These are phyloP conservation scores for Proisotoma minuta DNA, from an alignment of 2,888 invertebrate species.

Conservation along the genomic window DNA sequence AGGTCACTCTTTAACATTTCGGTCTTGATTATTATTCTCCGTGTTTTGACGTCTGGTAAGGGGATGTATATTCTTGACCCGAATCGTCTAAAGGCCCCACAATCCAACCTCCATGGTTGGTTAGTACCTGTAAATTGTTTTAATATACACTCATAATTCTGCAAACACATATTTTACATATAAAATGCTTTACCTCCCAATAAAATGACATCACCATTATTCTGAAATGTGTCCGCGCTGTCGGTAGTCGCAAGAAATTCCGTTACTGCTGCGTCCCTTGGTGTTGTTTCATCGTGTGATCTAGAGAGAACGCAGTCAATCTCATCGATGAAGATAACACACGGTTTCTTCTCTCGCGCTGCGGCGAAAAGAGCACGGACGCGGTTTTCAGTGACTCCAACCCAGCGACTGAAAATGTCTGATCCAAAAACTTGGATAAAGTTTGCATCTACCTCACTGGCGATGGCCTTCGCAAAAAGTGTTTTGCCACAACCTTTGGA, in stretches of 20 bases:
- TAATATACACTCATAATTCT: too few relatives aligned
- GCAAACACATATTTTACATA: too few relatives aligned
- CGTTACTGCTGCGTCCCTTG: background rate
- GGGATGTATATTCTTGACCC: background rate
- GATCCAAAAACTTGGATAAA: background rate
- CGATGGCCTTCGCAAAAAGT: background rate
- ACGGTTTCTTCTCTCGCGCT: background rate
- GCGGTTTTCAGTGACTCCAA: background rate
- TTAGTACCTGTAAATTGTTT: too few relatives aligned
- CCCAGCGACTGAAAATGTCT: background rate
- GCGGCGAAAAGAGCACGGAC: background rate
- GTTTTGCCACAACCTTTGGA: background rate
- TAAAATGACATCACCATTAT: too few relatives aligned
- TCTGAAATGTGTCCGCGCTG: background rate
- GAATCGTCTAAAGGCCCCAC: background rate
- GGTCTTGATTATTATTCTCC: background rate
- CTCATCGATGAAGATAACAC: background rate
- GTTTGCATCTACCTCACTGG: background rate
- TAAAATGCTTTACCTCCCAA: too few relatives aligned
- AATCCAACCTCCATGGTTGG: background rate
- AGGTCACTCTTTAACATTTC: background rate
- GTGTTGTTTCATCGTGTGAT: background rate
- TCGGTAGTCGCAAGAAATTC: background rate
- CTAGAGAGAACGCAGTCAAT: background rate
- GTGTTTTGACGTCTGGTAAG: background rate